Base-by-base conservation (phyloP, 2,797 vertebrate genomes). In the Myotis myotis region DNA sequence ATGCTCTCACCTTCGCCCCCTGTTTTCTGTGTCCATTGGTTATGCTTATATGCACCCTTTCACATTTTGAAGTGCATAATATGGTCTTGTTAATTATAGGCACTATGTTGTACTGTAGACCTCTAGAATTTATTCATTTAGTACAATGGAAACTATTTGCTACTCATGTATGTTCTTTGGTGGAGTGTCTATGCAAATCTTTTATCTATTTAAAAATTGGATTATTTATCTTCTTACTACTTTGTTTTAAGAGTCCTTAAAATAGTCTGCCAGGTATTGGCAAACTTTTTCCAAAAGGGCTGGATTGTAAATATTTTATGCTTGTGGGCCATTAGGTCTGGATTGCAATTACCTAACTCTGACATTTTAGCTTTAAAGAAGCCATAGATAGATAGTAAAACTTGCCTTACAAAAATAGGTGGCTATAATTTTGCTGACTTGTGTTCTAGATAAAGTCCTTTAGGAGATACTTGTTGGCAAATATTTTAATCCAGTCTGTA, bases 381-480 rank as follows among this genome's bases (percentile, higher is more conserved):
- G 41, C 23, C 17, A 8, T 53, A 92, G 53, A 16, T 75, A 68
- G 70, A 20, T 81, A 68, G 76, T 95, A 80, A 92, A 83, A 92
- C 12, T 41, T 62, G 81, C 79, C 33, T 72, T 85, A 70, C 2
- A 85, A 79, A 71, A 53, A 23, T 4, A 53, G 53, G 51, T 16
- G 44, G 30, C 51, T 78, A 3, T 92, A 71, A 84, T 78, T 78
- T 78, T 83, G 33, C 19, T 10, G 33, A 71, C 28, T n/a, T 87
- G 22, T 88, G 5, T 64, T 95, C 84, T 92, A 71, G 53, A 78
- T 78, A 72, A 95, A 71, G 10, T 83, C 20, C 44, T 78, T 88
- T 83, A 70, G 70, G 36, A 71, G 62, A 33, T 49, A 38, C 8
- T 60, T n/a, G 6, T 84, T 86, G 36, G 62, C 36, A 76, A 44